These are phyloP conservation scores for Hylaeus anthracinus DNA, from an alignment of 1,140 invertebrate genomes.

Conservation along the genomic window DNA sequence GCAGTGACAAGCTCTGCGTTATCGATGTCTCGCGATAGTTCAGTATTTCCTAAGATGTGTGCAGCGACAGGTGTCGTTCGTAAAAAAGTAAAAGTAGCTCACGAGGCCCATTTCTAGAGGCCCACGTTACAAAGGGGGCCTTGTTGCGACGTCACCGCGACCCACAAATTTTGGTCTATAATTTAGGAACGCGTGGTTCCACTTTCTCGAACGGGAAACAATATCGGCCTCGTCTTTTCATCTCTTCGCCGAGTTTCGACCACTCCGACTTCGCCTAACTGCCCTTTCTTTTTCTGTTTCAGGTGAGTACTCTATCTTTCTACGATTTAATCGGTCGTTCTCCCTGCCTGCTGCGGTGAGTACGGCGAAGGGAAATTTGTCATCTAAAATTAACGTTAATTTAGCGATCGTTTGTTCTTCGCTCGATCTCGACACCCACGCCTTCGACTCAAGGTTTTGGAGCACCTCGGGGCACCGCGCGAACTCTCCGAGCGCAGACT, in stretches of 20 bases:
- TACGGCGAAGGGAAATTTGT: not conserved
- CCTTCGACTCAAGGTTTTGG: no score
- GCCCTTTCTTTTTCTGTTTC: constrained; percentile 44
- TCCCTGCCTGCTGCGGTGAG: constrained; percentile 18
- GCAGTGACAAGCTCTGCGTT: no score
- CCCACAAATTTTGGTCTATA: not conserved
- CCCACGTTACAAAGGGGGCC: no score
- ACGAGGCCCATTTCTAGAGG: no score
- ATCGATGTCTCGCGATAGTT: no score
- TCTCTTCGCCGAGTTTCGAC: not conserved
- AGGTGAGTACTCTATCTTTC: constrained; percentile 56
- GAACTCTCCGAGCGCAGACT: not conserved
- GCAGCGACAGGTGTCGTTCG: constrained; percentile 26
- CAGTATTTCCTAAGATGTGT: not conserved
- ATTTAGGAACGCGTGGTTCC: constrained; percentile 11
- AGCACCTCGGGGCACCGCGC: not conserved
- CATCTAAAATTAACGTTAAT: no score
- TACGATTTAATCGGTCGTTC: not conserved
- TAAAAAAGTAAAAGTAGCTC: not conserved
- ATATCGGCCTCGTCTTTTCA: not conserved
- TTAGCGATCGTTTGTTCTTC: no score
- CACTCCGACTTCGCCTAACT: not conserved
- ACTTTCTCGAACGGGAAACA: not conserved
- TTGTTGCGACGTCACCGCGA: no score
- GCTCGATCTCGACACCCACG: no score